Evolutionary conservation across 1,140 invertebrate species (phyloP), one percentile per base, ranked within the genome.

Genomic region (Eufriesea mexicana): DNA sequence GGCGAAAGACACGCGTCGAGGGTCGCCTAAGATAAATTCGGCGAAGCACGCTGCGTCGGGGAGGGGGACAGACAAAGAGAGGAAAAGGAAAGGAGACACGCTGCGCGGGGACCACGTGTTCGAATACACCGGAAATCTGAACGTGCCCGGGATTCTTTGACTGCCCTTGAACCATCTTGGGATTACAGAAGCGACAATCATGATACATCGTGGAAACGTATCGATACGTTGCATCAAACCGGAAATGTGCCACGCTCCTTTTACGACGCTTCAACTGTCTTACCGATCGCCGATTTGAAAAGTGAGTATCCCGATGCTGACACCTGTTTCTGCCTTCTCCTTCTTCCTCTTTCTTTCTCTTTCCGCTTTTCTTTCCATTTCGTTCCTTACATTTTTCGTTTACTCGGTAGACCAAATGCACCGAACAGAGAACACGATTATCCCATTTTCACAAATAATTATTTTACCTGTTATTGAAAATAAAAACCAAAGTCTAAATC

Each of bases 261-360:
- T 42, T 47, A 18, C 18, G 51, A 42, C 20, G 8, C 16, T 47
- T 47, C 75, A 54, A 79, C 49, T 79, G 82, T 79, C 77, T 54
- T 82, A 82, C 47, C 83, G 83, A 73, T 80, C 79, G 85, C 85
- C 85, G 85, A 87, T 87, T 82, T 85, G 74, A 87, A 85, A 47
- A 71, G 85, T 87, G 59, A 78, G 85, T 79, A 23, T 18, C 10
- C 16, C 49, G 23, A 5, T 6, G 8, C 14, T 9, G 16, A 59
- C 25, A n/a, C 68, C 10, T 35, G 45, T 61, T n/a, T 35, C 1
- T n/a, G 42, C 45, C 7, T 42, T 20, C n/a, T 9, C 10, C 10
- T 12, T 25, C 5, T 25, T 25, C 2, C 5, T 35, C 8, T 5
- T 16, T 28, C 5, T 16, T 14, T 10, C 16, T 64, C 10, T 12